Evolutionary conservation across 2,888 invertebrate genomes (phyloP), one percentile per base, ranked within the genome.

Genomic region (Nomada hirtipes): DNA sequence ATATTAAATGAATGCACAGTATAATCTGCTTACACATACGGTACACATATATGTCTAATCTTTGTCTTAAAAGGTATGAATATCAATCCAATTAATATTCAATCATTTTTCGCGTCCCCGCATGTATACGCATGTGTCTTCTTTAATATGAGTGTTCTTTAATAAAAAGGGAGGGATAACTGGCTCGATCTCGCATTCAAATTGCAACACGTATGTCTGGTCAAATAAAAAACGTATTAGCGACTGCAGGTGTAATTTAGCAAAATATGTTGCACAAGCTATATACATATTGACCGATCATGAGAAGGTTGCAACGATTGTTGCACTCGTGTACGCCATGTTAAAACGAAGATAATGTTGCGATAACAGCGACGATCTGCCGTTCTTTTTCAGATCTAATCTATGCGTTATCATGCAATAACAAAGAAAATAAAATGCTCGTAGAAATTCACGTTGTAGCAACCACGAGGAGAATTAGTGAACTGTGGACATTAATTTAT

Each of bases 341-440:
- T 57, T 23, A 20, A 74, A 65, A 20, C 9, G 4, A 55, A 44
- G 26, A 76, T 50, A 68, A 70, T 69, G 29, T 18, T 11, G 15
- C 15, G 23, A 52, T 71, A 55, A 59, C 42, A 36, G 23, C 23
- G 15, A 4, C 20, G 10, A 63, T 61, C 20, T 0, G 52, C 13
- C 61, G 50, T 67, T 67, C 23, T 57, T 60, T 42, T 13, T 42
- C 44, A 70, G n/a, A 68, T 75, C 52, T 67, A 67, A 61, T 71
- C 44, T 36, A 26, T 47, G 29, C 29, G 13, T 69, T 20, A 11
- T 26, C 23, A 15, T 47, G 4, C 4, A 47, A 3, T 13, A 55
- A 44, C 44, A 59, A 64, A 52, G 29, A 60, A 69, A 52, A 18
- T 67, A 57, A 70, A 64, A 71, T 72, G 76, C 63, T 53, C 3